Percentiles rank a stretch among this genome's conserved stretches.
Conservation (phyloP, 2,888 invertebrate species). For the Anthophora plumipes region DNA sequence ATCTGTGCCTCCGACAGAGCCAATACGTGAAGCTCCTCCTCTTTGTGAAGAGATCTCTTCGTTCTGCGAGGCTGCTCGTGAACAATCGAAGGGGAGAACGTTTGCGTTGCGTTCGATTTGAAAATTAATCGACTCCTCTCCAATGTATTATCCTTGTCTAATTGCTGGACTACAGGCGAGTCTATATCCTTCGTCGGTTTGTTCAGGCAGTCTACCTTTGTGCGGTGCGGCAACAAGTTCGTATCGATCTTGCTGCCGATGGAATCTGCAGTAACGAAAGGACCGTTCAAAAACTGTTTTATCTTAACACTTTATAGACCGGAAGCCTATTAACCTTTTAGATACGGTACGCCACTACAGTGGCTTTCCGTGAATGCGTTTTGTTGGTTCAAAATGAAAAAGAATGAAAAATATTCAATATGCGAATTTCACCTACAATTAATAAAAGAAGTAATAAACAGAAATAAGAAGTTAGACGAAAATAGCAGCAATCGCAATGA, state of each 20-base stretch:
- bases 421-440: no score
- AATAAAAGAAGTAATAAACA: no score
- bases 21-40: conserved; percentile 72
- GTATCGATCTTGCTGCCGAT: conserved; percentile 25
- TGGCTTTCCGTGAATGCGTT: no score
- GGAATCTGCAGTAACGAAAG: conserved; percentile 12
- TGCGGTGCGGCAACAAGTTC: neutral
- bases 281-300: neutral
- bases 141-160: conserved; percentile 46
- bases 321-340: no score
- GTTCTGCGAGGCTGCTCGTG: conserved; percentile 56
- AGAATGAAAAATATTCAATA: no score
- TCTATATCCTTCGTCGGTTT: conserved; percentile 18
- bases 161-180: conserved; percentile 37
- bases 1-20: conserved; percentile 76
- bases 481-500: no score
- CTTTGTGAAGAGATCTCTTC: conserved; percentile 62
- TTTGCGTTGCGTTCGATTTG: conserved; percentile 49
- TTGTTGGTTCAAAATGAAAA: no score
- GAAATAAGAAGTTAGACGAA: no score
- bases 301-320: no score
- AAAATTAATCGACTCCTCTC: conserved; percentile 42
- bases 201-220: conserved; percentile 40
- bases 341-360: no score
- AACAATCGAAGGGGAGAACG: conserved; percentile 44